Evolutionary conservation across 2,797 vertebrate species (phyloP), one percentile per base, ranked within the genome.

Genomic region (Taeniopygia guttata): DNA sequence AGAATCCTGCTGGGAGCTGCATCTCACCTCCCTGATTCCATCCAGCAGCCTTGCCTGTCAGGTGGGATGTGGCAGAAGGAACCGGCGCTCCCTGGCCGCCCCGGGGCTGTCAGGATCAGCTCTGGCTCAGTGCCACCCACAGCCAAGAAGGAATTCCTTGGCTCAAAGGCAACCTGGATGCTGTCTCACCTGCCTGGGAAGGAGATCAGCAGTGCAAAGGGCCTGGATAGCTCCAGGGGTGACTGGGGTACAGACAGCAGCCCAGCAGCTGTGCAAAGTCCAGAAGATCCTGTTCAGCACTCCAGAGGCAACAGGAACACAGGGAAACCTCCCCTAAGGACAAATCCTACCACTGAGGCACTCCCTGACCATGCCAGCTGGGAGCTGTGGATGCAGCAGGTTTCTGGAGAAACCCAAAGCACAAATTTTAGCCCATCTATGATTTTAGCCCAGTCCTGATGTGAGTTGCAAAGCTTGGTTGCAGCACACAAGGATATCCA

Each of bases 31-130:
- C 38, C n/a, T 36, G 8, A 9, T 5, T 32, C n/a, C 49, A 59
- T 21, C 23, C 11, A 20, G 74, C 16, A 54, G 60, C 87, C 40
- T 3, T 7, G 40, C 73, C 56, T 17, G 73, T 5, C 29, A 1
- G 27, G 22, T 55, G 73, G 48, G 69, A 69, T 4, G 12, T 2
- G 0, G 34, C 9, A 27, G 21, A 42, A 55, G 60, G 64, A 85
- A 63, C 13, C 0, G 0, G 25, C 5, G 51, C 26, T 40, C 43
- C 3, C 0, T 0, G 42, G 52, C 38, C 45, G 16, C 49, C 82
- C 58, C 0, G 0, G 38, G 55, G 91, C 45, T 45, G 23, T 26
- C 1, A 0, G 79, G 60, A 74, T 70, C 91, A 42, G 69, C 38
- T 26, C 46, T 68, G 81, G 32, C 58, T 72, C 80, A 2, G 55